phyloP scores from a whole-genome alignment of 2,797 vertebrate species.

The Acrossocheilus fasciatus region DNA sequence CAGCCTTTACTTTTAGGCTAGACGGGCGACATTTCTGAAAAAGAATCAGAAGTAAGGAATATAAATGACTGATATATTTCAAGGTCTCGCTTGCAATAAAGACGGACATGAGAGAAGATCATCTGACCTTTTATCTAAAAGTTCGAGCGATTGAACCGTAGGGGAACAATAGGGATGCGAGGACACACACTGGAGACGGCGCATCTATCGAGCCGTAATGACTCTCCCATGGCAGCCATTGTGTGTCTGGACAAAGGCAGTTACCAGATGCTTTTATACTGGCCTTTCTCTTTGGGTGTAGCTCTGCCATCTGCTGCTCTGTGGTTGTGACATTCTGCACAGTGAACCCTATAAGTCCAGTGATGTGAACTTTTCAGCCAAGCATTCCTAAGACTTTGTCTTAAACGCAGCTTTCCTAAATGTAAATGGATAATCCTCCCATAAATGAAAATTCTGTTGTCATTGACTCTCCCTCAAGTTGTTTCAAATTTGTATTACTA shows the following conservation, averaged over 20 bases:
- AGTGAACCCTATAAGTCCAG: constrained; percentile 6
- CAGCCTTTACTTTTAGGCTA: constrained; percentile 57
- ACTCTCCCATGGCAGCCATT: constrained; percentile 64
- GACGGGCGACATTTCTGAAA: constrained; percentile 50
- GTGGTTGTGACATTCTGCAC: constrained; percentile 57
- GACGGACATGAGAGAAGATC: constrained; percentile 53
- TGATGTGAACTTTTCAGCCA: neutral
- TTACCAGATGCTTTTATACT: constrained; percentile 62
- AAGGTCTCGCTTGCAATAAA: constrained; percentile 56
- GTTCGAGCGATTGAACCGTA: constrained; percentile 52
- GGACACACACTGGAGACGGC: constrained; percentile 43
- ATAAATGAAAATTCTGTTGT: too few relatives aligned
- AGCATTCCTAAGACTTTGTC: neutral
- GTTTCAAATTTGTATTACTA: too few relatives aligned
- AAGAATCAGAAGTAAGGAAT: constrained; percentile 58
- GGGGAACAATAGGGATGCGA: constrained; percentile 45
- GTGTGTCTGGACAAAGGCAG: constrained; percentile 64
- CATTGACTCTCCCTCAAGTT: too few relatives aligned
- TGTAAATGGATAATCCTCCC: too few relatives aligned
- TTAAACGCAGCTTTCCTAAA: neutral
- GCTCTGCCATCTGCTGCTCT: constrained; percentile 62
- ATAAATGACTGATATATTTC: constrained; percentile 56
- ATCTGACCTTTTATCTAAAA: constrained; percentile 65
- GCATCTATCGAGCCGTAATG: constrained; percentile 60
- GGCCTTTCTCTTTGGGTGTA: constrained; percentile 50